Evolutionary conservation across 2,797 vertebrate genomes (phyloP).

Genomic region (Hydrophis major): DNA sequence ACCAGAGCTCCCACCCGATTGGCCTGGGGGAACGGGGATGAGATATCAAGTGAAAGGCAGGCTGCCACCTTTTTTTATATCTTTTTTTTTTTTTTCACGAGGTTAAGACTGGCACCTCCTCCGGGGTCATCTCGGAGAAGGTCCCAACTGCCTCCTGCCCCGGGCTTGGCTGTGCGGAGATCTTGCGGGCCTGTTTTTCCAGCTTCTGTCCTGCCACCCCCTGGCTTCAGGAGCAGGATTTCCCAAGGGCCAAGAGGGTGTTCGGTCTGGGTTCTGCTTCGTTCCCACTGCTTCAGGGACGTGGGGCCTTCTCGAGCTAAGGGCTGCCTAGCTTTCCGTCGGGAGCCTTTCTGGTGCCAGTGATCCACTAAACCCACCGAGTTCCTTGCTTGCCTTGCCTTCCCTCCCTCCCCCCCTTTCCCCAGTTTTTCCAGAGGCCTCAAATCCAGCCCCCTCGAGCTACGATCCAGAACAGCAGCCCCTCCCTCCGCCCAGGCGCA

Average conservation of each 20-base stretch:
- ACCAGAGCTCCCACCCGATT: too few relatives aligned
- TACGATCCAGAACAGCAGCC: conserved; percentile 85
- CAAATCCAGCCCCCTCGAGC: conserved; percentile 92
- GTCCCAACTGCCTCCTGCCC: neutral
- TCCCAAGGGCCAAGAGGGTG: neutral
- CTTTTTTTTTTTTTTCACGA: too few relatives aligned
- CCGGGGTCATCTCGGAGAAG: neutral
- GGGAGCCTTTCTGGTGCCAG: neutral
- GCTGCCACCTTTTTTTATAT: too few relatives aligned
- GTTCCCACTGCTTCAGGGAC: fast-evolving
- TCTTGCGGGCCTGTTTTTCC: neutral
- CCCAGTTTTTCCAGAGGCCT: conserved; percentile 95
- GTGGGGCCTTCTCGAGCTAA: neutral
- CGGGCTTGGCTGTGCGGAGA: neutral
- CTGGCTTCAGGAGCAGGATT: too few relatives aligned
- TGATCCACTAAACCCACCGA: neutral
- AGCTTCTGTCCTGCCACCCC: too few relatives aligned
- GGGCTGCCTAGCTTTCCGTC: too few relatives aligned
- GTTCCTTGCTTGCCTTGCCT: conserved; percentile 11
- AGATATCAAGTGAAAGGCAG: too few relatives aligned
- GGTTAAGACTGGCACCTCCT: too few relatives aligned
- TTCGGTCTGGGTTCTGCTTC: neutral
- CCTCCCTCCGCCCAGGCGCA: conserved; percentile 87
- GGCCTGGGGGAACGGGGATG: neutral
- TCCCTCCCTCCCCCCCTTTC: neutral